These are phyloP conservation scores for Melolontha melolontha DNA, from an alignment of 2,888 invertebrate species.

Conservation along the genomic window DNA sequence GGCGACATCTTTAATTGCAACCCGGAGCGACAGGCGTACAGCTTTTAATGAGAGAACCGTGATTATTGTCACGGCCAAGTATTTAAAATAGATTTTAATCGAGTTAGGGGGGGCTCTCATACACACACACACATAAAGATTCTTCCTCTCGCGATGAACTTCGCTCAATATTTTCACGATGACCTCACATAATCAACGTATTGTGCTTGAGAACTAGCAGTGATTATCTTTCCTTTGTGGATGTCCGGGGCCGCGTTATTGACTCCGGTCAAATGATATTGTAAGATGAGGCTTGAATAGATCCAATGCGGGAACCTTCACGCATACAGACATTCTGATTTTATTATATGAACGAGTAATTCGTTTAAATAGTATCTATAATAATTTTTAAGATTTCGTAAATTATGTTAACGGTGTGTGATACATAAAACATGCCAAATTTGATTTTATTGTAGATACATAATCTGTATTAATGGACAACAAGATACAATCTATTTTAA, in stretches of 20 bases:
- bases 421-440: no score
- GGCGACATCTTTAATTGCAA: constrained; percentile 37
- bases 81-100: constrained; percentile 41
- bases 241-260: constrained; percentile 33
- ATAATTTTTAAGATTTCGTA: no score
- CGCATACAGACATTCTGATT: no score
- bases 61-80: constrained; percentile 37
- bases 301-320: constrained; percentile 10
- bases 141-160: constrained; percentile 28
- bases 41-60: constrained; percentile 38
- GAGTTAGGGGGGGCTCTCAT: constrained; percentile 17
- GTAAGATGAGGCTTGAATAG: constrained; percentile 30
- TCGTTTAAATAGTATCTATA: no score
- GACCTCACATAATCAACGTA: constrained; percentile 52
- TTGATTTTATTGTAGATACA: no score
- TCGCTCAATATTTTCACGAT: constrained; percentile 40
- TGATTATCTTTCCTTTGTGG: constrained; percentile 51
- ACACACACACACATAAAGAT: constrained; percentile 14
- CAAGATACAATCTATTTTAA: no score
- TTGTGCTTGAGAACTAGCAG: constrained; percentile 52
- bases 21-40: constrained; percentile 35
- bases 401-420: no score
- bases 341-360: no score
- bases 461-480: no score
- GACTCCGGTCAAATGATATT: constrained; percentile 38